These are phyloP conservation scores for Drosophila dunni DNA, from an alignment of 1,140 invertebrate species.

Conservation along the genomic window DNA sequence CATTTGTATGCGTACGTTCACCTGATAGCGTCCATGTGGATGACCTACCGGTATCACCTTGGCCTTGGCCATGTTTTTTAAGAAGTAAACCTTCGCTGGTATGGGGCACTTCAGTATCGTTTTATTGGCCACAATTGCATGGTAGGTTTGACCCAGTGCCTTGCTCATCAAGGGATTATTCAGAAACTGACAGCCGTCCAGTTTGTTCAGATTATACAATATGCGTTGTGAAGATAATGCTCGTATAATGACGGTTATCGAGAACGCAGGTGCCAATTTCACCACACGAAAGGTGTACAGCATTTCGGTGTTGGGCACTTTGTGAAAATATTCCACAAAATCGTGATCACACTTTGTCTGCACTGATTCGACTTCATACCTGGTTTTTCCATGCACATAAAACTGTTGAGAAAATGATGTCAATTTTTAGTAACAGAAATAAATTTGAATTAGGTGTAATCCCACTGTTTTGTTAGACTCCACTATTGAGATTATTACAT, in stretches of 20 bases:
- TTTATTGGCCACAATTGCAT: slow-evolving; percentile 40
- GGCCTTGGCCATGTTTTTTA: slow-evolving; percentile 33
- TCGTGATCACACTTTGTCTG: slow-evolving; percentile 53
- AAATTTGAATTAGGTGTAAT: background rate
- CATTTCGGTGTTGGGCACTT: background rate
- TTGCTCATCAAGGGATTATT: slow-evolving; percentile 50
- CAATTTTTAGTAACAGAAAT: too few relatives aligned
- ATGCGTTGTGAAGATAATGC: slow-evolving; percentile 37
- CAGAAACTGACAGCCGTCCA: slow-evolving; percentile 59
- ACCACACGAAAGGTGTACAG: slow-evolving; percentile 52
- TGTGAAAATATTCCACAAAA: slow-evolving; percentile 50
- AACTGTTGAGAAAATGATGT: background rate
- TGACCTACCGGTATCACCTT: slow-evolving; percentile 42
- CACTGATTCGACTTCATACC: slow-evolving; percentile 38
- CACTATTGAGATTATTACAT: background rate
- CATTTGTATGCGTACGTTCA: slow-evolving; percentile 30
- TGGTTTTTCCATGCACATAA: slow-evolving; percentile 11
- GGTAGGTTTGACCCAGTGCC: slow-evolving; percentile 29
- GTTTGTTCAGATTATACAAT: slow-evolving; percentile 44
- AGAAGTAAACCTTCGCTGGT: slow-evolving; percentile 35
- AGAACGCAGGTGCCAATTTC: slow-evolving; percentile 25
- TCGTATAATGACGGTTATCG: slow-evolving; percentile 29
- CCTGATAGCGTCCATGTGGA: slow-evolving; percentile 44
- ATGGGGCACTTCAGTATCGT: slow-evolving; percentile 53
- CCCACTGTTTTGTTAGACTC: background rate